Base-by-base conservation (phyloP, 2,888 invertebrate genomes). In the Watsonalla binaria region DNA sequence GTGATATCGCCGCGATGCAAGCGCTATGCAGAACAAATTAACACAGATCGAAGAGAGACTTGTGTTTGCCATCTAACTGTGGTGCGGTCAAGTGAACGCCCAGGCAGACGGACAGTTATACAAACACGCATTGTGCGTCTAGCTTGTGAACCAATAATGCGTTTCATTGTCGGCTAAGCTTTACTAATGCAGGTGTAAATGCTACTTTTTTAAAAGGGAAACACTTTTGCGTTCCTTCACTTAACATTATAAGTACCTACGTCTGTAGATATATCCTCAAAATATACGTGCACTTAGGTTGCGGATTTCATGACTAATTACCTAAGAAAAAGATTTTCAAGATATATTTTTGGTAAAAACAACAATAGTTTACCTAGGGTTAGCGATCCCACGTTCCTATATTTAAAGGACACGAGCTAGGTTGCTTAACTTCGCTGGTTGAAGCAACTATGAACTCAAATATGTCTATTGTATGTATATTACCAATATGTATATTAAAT, bases 31-130 rank as follows among this genome's bases (percentile, higher is more conserved):
- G 82, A 83, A 84, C 84, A 85, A 86, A 86, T 85, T 83, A 86
- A 86, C 88, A 87, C 80, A 82, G 80, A 84, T 86, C 80, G 78
- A 75, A 70, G 71, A 78, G 76, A 69, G 76, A 64, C 70, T 59
- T 9, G 47, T 88, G 81, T 88, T 88, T 88, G 84, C 83, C 75
- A 72, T 79, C 68, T 86, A 87, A 86, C 86, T 86, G 87, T 86
- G 81, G 79, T 72, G 72, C 61, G 81, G 82, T 82, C 83, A 81
- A 87, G 86, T 82, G 85, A 80, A 82, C 82, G 84, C 82, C 78
- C 79, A 80, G 72, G 75, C 75, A 66, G 69, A 62, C 71, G 65
- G 68, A 87, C 90, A 88, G 90, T 90, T 90, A 90, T 72, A 80
- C 80, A 88, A 89, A 90, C 81, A 90, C 56, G 73, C 77, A 79